Percentiles rank a stretch among this genome's conserved stretches.
phyloP scores from a whole-genome alignment of 1,140 invertebrate genomes.

The Archegozetes longisetosus region DNA sequence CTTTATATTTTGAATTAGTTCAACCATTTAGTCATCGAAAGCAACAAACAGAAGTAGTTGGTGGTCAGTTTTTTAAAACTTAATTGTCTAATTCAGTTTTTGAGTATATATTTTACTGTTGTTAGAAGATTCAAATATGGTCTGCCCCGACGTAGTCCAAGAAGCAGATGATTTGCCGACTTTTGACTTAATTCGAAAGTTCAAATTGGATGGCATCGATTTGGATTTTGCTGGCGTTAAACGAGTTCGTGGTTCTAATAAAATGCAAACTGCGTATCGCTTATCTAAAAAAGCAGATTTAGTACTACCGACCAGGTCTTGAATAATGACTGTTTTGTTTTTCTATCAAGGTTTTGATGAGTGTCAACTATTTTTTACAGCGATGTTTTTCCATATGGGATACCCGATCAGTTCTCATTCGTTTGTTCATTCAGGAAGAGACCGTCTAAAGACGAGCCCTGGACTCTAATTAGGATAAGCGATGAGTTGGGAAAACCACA shows the following conservation, averaged over 20 bases:
- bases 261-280: slow-evolving; percentile 56
- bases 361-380: slow-evolving; percentile 26
- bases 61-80: background rate
- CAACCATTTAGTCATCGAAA: background rate
- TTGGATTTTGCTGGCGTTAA: slow-evolving; percentile 43
- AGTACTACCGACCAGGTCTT: slow-evolving; percentile 46
- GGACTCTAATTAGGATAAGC: slow-evolving; percentile 50
- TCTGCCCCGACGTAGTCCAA: background rate
- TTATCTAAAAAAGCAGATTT: slow-evolving; percentile 50
- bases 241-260: slow-evolving; percentile 50
- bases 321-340: background rate
- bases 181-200: slow-evolving; percentile 62
- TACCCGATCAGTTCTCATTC: slow-evolving; percentile 53
- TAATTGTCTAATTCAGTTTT: background rate
- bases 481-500: slow-evolving; percentile 41
- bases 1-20: background rate
- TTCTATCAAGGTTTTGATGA: too few relatives aligned
- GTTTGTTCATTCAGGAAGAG: slow-evolving; percentile 45
- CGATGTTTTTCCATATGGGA: slow-evolving; percentile 44
- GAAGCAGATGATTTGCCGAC: slow-evolving; percentile 17
- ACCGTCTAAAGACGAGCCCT: slow-evolving; percentile 40
- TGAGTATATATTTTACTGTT: background rate
- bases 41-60: background rate
- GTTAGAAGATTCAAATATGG: background rate
- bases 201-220: slow-evolving; percentile 45